Evolutionary conservation across 2,113 vertebrate genomes (phyloP), one percentile per base, ranked within the genome.

Genomic region (Polypterus bichir): DNA sequence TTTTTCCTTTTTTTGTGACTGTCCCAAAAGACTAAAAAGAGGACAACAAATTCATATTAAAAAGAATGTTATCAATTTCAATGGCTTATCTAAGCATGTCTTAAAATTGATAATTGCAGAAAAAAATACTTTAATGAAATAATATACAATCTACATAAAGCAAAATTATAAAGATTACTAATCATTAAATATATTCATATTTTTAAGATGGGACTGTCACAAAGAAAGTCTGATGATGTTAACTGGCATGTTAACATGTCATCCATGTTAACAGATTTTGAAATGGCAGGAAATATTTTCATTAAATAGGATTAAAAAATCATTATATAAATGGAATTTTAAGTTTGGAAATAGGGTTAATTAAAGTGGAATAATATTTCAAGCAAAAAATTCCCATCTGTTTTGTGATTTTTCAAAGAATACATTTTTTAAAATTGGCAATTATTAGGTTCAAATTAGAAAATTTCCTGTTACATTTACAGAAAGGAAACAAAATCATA

Each of bases 301-400:
- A 70, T 48, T 54, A 63, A 51, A 54, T 68, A 74, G 9, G 9
- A 55, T 9, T 6, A 10, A 10, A 11, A 27, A 8, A 5, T 55
- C 10, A 11, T 55, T 6, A 11, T 10, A 8, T 55, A 11, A 55
- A 55, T 55, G 9, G 9, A 10, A 5, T 55, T 27, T 10, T 5
- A 55, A 10, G 44, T 61, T 57, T 11, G 51, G 27, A 10, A 55
- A 60, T 44, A 7, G 47, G 47, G 49, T 71, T 64, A 72, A 76
- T 73, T 73, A 68, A 64, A 59, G 55, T 9, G 27, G 27, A 27
- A 27, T 27, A 27, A 27, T 27, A 27, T 27, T 27, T 8, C 65
- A 10, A 1, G 61, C 49, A 72, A 69, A 65, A 81, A 77, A 80
- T 88, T 91, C 88, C 91, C 91, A 92, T 92, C 90, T 69, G 89